Evolutionary conservation across 2,113 vertebrate genomes (phyloP).

Genomic region (Uria aalge): DNA sequence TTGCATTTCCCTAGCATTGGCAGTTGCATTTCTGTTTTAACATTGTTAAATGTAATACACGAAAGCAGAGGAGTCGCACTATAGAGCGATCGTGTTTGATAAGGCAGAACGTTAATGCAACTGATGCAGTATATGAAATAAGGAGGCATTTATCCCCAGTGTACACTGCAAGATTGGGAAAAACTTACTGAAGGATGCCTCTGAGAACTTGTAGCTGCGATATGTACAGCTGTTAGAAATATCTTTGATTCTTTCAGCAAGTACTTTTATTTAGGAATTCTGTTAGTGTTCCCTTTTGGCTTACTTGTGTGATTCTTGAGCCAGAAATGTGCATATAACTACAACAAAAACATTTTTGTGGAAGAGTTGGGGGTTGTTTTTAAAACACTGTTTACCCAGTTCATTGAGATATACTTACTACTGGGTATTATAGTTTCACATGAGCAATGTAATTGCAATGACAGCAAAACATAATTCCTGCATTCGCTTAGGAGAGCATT

Average conservation of each 20-base stretch:
- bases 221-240: not conserved
- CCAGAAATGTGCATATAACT: accelerated
- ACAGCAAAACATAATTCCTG: not conserved
- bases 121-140: not conserved
- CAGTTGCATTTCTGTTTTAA: not conserved
- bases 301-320: not conserved
- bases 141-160: not conserved
- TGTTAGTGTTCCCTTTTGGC: not conserved
- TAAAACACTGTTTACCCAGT: not conserved
- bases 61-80: not conserved
- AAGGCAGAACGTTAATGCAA: not conserved
- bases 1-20: not conserved
- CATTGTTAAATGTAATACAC: not conserved
- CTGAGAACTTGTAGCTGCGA: not conserved
- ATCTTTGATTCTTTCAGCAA: not conserved
- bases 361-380: not conserved
- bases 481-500: not conserved
- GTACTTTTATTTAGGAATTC: not conserved
- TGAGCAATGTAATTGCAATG: not conserved
- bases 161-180: not conserved
- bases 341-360: not conserved
- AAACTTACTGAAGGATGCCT: not conserved
- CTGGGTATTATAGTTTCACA: accelerated
- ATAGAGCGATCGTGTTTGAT: not conserved
- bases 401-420: not conserved